Evolutionary conservation across 2,888 invertebrate species (phyloP).

Genomic region (Myopa tessellatipennis): DNA sequence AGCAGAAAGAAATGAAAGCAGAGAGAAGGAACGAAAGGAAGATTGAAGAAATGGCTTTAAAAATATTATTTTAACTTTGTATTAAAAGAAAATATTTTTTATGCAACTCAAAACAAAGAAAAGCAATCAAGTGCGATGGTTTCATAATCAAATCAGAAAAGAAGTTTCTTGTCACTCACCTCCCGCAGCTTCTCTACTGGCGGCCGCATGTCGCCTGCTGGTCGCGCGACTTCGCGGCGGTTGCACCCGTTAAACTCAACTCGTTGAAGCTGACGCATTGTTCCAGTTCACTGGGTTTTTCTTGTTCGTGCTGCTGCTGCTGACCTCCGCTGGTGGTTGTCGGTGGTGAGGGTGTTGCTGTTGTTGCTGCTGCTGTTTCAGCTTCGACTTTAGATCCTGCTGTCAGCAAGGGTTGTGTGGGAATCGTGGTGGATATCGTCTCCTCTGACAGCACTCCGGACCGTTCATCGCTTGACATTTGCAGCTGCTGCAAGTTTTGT

Average conservation of each 20-base stretch:
- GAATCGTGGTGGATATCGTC: conserved; percentile 7
- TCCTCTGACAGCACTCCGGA: not conserved
- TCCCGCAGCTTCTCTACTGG: not conserved
- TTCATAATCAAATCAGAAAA: not conserved
- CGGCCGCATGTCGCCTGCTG: not conserved
- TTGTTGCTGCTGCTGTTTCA: not conserved
- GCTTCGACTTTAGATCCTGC: not conserved
- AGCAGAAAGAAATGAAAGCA: too few relatives aligned
- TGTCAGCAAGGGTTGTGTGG: not conserved
- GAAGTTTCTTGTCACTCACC: not conserved
- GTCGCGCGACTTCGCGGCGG: not conserved
- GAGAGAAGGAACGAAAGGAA: not conserved
- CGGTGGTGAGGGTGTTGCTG: not conserved
- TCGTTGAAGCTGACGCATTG: conserved; percentile 30
- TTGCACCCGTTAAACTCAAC: conserved; percentile 18
- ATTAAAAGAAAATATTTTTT: not conserved
- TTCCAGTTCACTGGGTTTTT: conserved; percentile 20
- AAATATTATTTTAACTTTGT: not conserved
- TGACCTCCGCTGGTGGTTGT: not conserved
- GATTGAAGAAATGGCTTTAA: not conserved
- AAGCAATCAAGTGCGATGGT: not conserved
- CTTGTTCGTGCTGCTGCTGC: not conserved
- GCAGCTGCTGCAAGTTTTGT: conserved; percentile 13
- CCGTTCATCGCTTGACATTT: conserved; percentile 21
- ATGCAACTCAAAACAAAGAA: not conserved